Evolutionary conservation across 2,797 vertebrate genomes (phyloP).

Genomic region (Neosilurus hyrtlii): DNA sequence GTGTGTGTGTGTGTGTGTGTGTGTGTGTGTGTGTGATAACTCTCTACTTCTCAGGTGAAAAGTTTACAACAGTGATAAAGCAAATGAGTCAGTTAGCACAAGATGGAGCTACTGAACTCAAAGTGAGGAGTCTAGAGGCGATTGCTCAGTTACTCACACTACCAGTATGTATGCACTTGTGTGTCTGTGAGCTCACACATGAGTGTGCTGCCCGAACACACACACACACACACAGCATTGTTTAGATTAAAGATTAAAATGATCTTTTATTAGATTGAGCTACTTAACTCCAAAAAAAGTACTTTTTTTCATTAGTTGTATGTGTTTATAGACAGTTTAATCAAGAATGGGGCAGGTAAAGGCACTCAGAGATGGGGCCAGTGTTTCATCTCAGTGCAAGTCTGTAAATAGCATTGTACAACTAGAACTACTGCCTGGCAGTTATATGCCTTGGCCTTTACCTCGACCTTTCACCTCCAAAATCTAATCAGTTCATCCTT

Average conservation of each 20-base stretch:
- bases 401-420: background rate
- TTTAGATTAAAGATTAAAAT: background rate
- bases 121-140: constrained; percentile 87
- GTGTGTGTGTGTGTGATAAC: background rate
- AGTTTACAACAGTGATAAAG: constrained; percentile 79
- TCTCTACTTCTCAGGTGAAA: constrained; percentile 71
- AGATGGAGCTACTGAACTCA: constrained; percentile 79
- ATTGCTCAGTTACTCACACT: constrained; percentile 84
- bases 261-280: background rate
- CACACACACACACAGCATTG: background rate
- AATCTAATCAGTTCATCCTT: too few species aligned
- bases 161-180: constrained; percentile 70
- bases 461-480: too few species aligned
- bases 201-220: too few species aligned
- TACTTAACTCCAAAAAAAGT: background rate
- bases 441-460: too few species aligned
- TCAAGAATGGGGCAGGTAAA: background rate
- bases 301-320: too few species aligned
- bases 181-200: background rate
- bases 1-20: too few species aligned
- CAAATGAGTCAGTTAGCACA: constrained; percentile 80
- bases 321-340: background rate
- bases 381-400: background rate
- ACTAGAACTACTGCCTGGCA: too few species aligned
- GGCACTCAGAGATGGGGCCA: background rate